Percentiles rank a stretch among this genome's conserved stretches.
phyloP scores from a whole-genome alignment of 2,113 vertebrate species.

The Istiophorus platypterus region DNA sequence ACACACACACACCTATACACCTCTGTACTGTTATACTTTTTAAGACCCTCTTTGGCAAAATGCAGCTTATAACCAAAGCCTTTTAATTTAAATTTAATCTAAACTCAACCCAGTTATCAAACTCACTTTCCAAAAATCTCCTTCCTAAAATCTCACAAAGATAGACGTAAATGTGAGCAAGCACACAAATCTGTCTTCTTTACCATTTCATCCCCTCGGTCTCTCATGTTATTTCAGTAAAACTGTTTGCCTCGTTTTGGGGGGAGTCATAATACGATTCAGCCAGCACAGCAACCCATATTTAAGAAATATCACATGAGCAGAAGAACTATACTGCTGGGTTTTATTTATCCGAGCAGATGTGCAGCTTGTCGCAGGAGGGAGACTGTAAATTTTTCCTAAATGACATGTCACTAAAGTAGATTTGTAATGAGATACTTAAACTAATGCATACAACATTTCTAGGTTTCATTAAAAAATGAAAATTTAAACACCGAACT shows the following conservation, averaged over 20 bases:
- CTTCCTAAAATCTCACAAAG: not conserved
- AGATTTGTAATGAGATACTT: constrained; percentile 2
- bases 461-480: not conserved
- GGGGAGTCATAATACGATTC: constrained; percentile 2
- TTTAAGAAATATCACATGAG: constrained; percentile 20
- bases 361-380: constrained; percentile 21
- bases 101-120: not conserved
- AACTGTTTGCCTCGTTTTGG: not conserved
- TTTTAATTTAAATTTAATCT: constrained; percentile 10
- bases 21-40: not conserved
- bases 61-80: too few relatives aligned
- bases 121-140: not conserved
- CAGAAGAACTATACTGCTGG: not conserved
- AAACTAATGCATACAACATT: not conserved
- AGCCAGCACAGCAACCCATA: constrained; percentile 22
- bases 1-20: too few relatives aligned
- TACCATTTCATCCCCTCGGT: not conserved
- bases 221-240: not conserved
- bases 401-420: constrained; percentile 3
- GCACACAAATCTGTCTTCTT: constrained; percentile 1
- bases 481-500: not conserved
- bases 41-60: not conserved
- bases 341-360: not conserved
- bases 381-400: constrained; percentile 24
- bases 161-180: not conserved